Conservation (phyloP, 2,888 invertebrate genomes). For the Anoplius nigerrimus region DNA sequence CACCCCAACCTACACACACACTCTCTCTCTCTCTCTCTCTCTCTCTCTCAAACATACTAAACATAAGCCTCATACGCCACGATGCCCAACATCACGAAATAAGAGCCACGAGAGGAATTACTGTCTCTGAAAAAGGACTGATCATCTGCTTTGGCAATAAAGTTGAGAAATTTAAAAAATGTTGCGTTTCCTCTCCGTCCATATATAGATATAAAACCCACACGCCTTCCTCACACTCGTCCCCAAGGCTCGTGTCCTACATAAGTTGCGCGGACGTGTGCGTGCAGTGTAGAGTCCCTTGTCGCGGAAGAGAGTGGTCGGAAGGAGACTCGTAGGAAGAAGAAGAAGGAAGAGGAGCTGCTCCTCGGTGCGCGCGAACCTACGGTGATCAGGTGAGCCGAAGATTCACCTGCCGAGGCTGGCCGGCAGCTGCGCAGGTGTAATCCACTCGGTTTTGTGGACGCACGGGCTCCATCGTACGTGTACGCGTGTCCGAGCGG, state of each 20-base stretch:
- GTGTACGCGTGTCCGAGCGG: slow-evolving; percentile 30
- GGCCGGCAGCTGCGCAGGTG: slow-evolving; percentile 72
- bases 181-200: no score
- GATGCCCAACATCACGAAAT: no score
- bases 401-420: slow-evolving; percentile 70
- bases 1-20: background rate
- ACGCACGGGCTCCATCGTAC: slow-evolving; percentile 53
- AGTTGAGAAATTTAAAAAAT: no score
- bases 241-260: no score
- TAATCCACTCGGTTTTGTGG: slow-evolving; percentile 69
- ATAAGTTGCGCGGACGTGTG: background rate
- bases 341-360: background rate
- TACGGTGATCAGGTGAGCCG: slow-evolving; percentile 67
- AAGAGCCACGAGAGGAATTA: no score
- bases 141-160: no score
- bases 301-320: background rate
- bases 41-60: no score
- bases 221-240: no score
- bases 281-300: background rate
- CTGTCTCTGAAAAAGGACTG: no score
- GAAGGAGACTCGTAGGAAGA: background rate
- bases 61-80: no score
- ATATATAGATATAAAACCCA: no score
- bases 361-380: slow-evolving; percentile 52
- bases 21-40: no score